Percentiles rank a stretch among this genome's conserved stretches.
Evolutionary conservation across 2,113 vertebrate species (phyloP).

Genomic region (Cettia cetti): DNA sequence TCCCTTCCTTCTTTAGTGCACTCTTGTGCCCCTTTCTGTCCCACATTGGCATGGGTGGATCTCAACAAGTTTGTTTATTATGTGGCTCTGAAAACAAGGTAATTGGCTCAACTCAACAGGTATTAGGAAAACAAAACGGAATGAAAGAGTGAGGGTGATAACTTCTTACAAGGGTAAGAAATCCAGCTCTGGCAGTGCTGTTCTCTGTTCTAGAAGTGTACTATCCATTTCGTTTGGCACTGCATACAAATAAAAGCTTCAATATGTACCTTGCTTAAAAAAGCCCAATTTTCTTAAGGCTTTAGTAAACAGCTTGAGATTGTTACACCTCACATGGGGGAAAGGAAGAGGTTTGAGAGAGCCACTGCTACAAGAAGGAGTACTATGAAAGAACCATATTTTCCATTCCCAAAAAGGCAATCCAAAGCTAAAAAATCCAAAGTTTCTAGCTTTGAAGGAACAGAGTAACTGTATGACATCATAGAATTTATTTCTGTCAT

Average conservation of each 20-base stretch:
- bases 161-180: not conserved
- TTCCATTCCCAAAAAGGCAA: slow-evolving; percentile 3
- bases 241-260: not conserved
- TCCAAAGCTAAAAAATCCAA: no score
- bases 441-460: not conserved
- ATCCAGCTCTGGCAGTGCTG: not conserved
- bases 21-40: not conserved
- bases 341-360: not conserved
- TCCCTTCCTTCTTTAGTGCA: not conserved
- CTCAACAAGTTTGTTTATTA: not conserved
- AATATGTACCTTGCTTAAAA: not conserved
- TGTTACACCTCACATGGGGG: not conserved
- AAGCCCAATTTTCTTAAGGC: not conserved
- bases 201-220: not conserved
- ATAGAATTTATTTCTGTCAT: not conserved
- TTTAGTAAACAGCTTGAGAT: not conserved
- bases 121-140: not conserved
- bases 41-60: no score
- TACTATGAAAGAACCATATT: not conserved
- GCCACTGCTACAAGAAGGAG: not conserved
- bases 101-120: not conserved
- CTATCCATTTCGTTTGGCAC: not conserved
- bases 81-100: not conserved
- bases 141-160: not conserved
- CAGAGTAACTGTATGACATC: not conserved